Percentiles rank a stretch among this genome's conserved stretches.
Evolutionary conservation across 2,888 invertebrate genomes (phyloP).

Genomic region (Ormyrus thymus): DNA sequence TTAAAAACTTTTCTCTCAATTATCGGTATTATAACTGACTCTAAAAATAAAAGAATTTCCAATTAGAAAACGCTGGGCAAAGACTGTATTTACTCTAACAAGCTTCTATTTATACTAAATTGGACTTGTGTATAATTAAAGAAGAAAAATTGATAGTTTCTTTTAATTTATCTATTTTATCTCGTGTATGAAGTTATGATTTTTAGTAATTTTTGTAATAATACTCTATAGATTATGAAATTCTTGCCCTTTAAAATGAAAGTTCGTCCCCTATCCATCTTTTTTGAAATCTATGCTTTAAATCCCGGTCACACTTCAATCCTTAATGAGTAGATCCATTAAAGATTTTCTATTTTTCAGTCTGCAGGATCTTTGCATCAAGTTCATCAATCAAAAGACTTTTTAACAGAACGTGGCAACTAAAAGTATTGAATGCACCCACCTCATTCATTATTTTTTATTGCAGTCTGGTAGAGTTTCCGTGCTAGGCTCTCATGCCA

Average conservation of each 20-base stretch:
- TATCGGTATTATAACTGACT: no score
- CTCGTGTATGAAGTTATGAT: no score
- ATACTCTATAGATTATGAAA: not conserved
- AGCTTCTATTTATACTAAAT: no score
- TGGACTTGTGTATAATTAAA: no score
- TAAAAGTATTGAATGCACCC: conserved; percentile 32
- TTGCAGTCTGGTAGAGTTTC: not conserved
- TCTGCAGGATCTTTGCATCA: conserved; percentile 9
- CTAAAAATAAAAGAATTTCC: no score
- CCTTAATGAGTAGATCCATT: conserved; percentile 50
- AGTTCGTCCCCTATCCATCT: conserved; percentile 25
- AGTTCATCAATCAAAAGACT: conserved; percentile 49
- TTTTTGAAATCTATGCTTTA: conserved; percentile 29
- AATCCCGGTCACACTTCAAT: conserved; percentile 31
- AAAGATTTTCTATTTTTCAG: conserved; percentile 43
- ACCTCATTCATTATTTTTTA: conserved; percentile 48
- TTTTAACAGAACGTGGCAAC: conserved; percentile 34
- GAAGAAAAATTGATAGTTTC: no score
- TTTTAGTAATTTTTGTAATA: no score
- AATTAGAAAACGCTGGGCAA: no score
- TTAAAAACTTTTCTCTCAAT: no score
- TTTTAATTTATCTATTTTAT: no score
- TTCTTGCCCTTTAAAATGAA: not conserved
- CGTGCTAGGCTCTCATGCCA: not conserved
- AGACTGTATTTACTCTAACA: no score